Evolutionary conservation across 2,888 invertebrate species (phyloP), one percentile per base, ranked within the genome.

Genomic region (Chymomyza procnemis): DNA sequence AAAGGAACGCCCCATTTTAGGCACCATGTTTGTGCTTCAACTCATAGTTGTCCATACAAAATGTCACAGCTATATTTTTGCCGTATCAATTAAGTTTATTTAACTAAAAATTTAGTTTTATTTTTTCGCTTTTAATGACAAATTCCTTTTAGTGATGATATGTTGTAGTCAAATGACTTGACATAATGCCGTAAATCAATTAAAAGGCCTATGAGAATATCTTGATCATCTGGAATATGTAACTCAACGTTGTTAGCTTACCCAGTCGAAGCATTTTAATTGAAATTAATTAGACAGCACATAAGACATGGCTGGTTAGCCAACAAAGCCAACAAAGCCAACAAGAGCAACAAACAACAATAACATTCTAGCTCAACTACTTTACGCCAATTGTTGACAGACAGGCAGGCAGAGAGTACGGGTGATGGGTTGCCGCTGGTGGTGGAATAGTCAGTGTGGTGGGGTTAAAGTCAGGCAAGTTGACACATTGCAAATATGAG

Each of bases 311-410:
- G 71, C 68, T 76, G 76, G 76, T 74, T 74, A 74, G 19, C 14
- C 19, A 54, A 54, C 54, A 57, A 54, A 54, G 48, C 18, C 64
- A 56, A 56, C 64, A 22, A 73, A 8, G 61, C 55, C 57, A 30
- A 21, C 9, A 19, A 54, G 9, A 60, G 56, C 65, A 68, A 63
- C 61, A 71, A 75, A 79, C 71, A 70, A 73, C 68, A 74, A 56
- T 71, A 82, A 78, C 65, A 69, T 41, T n/a, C 34, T 41, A 76
- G 80, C 74, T 68, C 77, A 74, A 79, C 78, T 81, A 84, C 81
- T 84, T 81, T 69, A 76, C 81, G 81, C 85, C 81, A 81, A 82
- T 84, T 82, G 81, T 78, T 82, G 81, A 81, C 81, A 82, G 74
- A 67, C 79, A 74, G 52, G 56, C 16, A 56, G 30, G 6, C 48